Base-by-base conservation (phyloP, 2,797 vertebrate species). In the Acrossocheilus fasciatus region DNA sequence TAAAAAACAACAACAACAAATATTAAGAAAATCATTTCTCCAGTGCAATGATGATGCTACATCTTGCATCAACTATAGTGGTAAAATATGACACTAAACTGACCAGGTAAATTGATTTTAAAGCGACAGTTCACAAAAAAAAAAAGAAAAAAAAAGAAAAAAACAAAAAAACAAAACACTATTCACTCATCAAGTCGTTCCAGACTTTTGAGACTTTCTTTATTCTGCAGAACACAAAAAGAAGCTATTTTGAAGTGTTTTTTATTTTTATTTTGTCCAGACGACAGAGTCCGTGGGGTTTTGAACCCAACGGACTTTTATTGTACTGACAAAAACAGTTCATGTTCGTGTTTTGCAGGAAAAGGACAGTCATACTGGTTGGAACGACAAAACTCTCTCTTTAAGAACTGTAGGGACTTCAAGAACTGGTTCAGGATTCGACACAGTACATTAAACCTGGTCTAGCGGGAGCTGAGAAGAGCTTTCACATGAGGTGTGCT, bases 381-480 rank as follows among this genome's bases (percentile, higher is more conserved):
- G 20, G 2, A 84, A 84, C 20, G 36, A 66, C 57, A 84, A 62
- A 45, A 12, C 11, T 62, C 59, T n/a, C 26, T 26, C 30, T 64
- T 83, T 36, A 18, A 18, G 62, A 47, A 73, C 68, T 43, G 14
- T 39, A 72, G 12, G 34, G 30, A 82, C 75, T 77, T 41, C 52
- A 64, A 47, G 64, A 39, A 47, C 52, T 39, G 47, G n/a, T 54
- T 81, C 20, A 36, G 34, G 26, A 68, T 26, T 72, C 50, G 47
- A 82, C 30, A 30, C 39, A 12, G 76, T 62, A 81, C 57, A 81
- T n/a, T 72, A 75, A 69, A 52, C 64, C 69, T 47, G 87, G 79
- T 70, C 64, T 54, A 66, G 64, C 26, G 12, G 62, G 54, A 34
- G 70, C 23, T 70, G n/a, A 75, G 43, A 77, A 72, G 64, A 76